These are phyloP conservation scores for Psylliodes chrysocephalus DNA, from an alignment of 2,888 invertebrate genomes.

Conservation along the genomic window DNA sequence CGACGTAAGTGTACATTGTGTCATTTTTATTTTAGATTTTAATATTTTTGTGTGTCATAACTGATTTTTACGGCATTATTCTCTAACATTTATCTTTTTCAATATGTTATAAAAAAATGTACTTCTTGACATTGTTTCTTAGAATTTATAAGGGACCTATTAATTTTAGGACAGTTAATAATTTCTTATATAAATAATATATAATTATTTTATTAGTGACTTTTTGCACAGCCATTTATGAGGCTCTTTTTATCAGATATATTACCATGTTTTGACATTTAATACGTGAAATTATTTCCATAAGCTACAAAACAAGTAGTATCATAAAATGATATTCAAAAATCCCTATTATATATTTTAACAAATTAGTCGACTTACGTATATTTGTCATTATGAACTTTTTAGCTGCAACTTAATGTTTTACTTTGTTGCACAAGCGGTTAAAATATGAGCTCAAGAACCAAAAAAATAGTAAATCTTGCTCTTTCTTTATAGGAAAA, in stretches of 20 bases:
- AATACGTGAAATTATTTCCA: no score
- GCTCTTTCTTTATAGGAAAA: neutral
- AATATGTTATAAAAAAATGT: conserved; percentile 2
- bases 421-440: neutral
- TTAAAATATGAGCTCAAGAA: neutral
- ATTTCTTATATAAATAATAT: neutral
- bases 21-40: conserved; percentile 9
- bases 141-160: neutral
- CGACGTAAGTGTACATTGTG: conserved; percentile 19
- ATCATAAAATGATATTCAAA: no score
- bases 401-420: no score
- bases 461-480: neutral
- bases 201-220: no score
- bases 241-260: no score
- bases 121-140: neutral
- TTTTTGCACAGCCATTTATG: no score
- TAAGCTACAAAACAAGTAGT: no score
- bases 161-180: neutral
- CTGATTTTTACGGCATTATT: neutral
- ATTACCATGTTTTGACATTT: no score
- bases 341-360: no score
- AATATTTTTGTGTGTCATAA: neutral
- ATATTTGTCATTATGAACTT: no score
- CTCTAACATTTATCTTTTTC: neutral
- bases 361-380: no score